Evolutionary conservation across 2,888 invertebrate genomes (phyloP).

Genomic region (Abrostola tripartita): DNA sequence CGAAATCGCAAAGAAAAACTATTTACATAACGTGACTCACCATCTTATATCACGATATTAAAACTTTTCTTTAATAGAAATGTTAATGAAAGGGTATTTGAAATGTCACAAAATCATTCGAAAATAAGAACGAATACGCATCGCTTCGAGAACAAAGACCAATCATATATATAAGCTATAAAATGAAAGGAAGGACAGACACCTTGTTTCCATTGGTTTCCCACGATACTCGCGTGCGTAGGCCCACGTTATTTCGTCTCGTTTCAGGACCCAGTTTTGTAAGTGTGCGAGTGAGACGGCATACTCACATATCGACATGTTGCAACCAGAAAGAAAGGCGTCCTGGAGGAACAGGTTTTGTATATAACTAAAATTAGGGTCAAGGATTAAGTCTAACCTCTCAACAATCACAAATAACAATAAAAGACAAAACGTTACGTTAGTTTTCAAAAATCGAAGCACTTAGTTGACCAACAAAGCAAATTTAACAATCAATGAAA

Average conservation of each 20-base stretch:
- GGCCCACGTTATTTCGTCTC: conserved; percentile 61
- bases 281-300: conserved; percentile 47
- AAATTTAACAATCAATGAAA: conserved; percentile 24
- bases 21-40: conserved; percentile 71
- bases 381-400: conserved; percentile 60
- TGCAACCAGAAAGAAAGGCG: conserved; percentile 66
- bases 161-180: conserved; percentile 67
- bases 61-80: conserved; percentile 27
- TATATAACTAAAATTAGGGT: conserved; percentile 64
- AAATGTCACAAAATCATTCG: conserved; percentile 17
- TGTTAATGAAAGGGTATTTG: conserved; percentile 10
- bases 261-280: conserved; percentile 54
- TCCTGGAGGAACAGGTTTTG: conserved; percentile 72
- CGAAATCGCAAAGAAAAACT: conserved; percentile 76
- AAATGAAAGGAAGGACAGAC: conserved; percentile 81
- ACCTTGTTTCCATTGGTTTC: conserved; percentile 78
- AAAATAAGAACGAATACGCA: conserved; percentile 59
- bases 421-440: conserved; percentile 1
- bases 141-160: conserved; percentile 72
- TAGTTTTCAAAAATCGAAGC: conserved; percentile 6
- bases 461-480: conserved; percentile 13
- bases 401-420: conserved; percentile 20
- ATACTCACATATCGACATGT: conserved; percentile 42
- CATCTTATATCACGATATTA: conserved; percentile 42
- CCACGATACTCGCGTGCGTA: conserved; percentile 73